Conservation (phyloP, 2,797 vertebrate genomes). For the Crocidura indochinensis region DNA sequence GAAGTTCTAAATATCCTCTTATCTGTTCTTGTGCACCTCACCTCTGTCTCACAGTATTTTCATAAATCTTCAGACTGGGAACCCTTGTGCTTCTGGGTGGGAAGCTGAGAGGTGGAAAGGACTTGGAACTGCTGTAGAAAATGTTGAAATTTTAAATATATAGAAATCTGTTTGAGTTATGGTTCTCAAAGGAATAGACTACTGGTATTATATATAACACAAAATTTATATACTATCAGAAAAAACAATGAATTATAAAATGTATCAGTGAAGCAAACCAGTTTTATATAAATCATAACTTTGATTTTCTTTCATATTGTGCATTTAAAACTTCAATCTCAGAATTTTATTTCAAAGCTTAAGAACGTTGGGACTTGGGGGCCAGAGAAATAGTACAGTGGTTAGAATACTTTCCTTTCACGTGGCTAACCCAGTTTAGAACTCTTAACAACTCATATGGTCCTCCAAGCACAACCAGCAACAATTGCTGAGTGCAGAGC, state of each 20-base stretch:
- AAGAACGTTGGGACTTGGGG: background rate
- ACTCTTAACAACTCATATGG: background rate
- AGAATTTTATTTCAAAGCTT: constrained; percentile 26
- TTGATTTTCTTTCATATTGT: background rate
- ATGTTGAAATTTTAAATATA: constrained; percentile 48
- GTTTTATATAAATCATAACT: constrained; percentile 53
- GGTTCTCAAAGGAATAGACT: constrained; percentile 41
- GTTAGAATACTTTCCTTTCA: background rate
- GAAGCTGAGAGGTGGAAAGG: constrained; percentile 43
- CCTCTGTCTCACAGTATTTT: constrained; percentile 61
- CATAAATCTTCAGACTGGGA: constrained; percentile 39
- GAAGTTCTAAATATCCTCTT: constrained; percentile 34
- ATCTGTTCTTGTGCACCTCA: constrained; percentile 5
- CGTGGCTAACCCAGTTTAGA: background rate
- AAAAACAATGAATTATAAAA: background rate
- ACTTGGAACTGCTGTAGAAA: constrained; percentile 62
- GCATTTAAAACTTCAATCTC: constrained; percentile 65
- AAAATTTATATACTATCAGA: background rate
- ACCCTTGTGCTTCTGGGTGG: background rate
- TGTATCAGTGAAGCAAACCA: constrained; percentile 7
- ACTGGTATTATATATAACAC: background rate
- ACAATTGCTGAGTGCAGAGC: too few species aligned
- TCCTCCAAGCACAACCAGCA: too few species aligned
- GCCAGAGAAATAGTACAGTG: background rate
- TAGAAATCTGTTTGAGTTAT: constrained; percentile 52